Evolutionary conservation across 2,797 vertebrate genomes (phyloP).

Genomic region (Alca torda): DNA sequence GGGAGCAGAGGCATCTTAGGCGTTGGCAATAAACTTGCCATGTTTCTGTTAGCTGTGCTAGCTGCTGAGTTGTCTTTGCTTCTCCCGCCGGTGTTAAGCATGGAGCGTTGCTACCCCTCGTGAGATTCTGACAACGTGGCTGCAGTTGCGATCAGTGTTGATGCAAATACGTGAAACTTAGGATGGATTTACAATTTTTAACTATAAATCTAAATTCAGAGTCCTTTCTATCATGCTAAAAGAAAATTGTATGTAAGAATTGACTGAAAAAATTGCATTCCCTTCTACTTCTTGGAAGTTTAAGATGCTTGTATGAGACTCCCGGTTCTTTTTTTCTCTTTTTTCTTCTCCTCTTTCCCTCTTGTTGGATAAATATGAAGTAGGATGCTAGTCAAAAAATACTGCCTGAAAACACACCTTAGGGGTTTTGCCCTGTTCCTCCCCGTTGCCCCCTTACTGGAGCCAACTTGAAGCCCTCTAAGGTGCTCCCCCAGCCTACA

Average conservation of each 20-base stretch:
- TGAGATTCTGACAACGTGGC: background rate
- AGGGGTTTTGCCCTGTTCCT: background rate
- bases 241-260: background rate
- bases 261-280: background rate
- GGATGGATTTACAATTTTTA: background rate
- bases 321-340: background rate
- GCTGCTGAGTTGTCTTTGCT: background rate
- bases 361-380: background rate
- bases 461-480: background rate
- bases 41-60: background rate
- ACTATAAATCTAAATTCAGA: background rate
- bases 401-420: background rate
- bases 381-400: background rate
- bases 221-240: background rate
- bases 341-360: fast-evolving
- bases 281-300: background rate
- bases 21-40: fast-evolving
- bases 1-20: background rate
- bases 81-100: background rate
- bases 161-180: background rate
- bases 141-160: background rate
- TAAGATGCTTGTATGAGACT: background rate
- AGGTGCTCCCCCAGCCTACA: background rate
- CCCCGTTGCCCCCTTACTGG: background rate
- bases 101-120: background rate